phyloP scores from a whole-genome alignment of 2,888 invertebrate genomes.

The Agapostemon virescens region DNA sequence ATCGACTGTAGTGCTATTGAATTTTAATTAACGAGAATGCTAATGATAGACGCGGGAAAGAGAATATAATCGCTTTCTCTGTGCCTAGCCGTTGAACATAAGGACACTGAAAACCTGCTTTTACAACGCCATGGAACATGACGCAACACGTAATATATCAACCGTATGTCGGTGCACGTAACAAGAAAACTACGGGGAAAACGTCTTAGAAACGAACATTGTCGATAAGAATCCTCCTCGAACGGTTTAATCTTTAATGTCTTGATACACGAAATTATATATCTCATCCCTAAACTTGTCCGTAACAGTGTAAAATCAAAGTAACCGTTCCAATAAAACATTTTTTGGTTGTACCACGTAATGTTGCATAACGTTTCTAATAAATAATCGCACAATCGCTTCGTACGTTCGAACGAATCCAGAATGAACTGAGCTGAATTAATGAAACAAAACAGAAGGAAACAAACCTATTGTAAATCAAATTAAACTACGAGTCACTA shows the following conservation, averaged over 20 bases:
- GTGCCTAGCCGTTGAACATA: neutral
- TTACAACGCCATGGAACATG: conserved; percentile 8
- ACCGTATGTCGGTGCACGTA: neutral
- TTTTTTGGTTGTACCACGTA: neutral
- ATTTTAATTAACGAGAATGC: neutral
- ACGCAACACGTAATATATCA: conserved; percentile 28
- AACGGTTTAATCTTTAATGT: neutral
- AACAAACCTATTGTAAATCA: neutral
- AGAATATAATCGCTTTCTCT: conserved; percentile 2
- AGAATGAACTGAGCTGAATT: neutral
- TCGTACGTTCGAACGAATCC: neutral
- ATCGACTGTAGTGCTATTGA: too few relatives aligned
- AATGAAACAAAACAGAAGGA: neutral
- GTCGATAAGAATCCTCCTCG: neutral
- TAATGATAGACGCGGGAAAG: neutral
- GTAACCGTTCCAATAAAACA: neutral
- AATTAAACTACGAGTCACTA: neutral
- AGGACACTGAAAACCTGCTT: neutral
- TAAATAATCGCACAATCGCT: neutral
- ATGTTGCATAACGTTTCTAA: neutral
- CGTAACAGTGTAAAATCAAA: neutral
- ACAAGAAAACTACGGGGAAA: conserved; percentile 1
- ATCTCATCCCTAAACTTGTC: neutral
- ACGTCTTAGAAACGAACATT: neutral
- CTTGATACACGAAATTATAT: neutral